Percentiles rank a stretch among this genome's conserved stretches.
phyloP scores from a whole-genome alignment of 2,888 invertebrate species.

The Hydrotaea cyrtoneurina region DNA sequence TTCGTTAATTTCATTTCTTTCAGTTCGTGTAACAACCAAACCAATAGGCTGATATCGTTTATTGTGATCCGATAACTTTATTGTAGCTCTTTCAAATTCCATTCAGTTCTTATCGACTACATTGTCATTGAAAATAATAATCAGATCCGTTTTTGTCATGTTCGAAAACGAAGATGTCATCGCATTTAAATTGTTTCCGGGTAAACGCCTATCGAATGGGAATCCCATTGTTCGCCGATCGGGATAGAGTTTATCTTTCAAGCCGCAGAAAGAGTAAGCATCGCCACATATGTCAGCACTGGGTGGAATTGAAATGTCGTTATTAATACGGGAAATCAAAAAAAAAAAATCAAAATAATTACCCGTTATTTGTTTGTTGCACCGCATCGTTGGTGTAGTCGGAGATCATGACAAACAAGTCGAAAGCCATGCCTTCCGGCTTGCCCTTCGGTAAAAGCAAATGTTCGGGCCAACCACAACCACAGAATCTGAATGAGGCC shows the following conservation, averaged over 20 bases:
- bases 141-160: conserved; percentile 86
- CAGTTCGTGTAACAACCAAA: too few relatives aligned
- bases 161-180: conserved; percentile 85
- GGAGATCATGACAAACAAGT: conserved; percentile 90
- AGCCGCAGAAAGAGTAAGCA: conserved; percentile 86
- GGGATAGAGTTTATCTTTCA: conserved; percentile 86
- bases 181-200: conserved; percentile 83
- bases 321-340: too few relatives aligned
- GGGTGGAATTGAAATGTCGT: conserved; percentile 4
- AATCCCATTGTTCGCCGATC: conserved; percentile 86
- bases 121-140: conserved; percentile 82
- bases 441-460: conserved; percentile 89
- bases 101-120: conserved; percentile 63
- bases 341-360: too few relatives aligned
- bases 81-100: too few relatives aligned
- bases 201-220: conserved; percentile 82
- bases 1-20: too few relatives aligned
- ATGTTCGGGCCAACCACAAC: conserved; percentile 94
- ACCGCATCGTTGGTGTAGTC: conserved; percentile 85
- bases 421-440: conserved; percentile 84
- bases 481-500: conserved; percentile 90
- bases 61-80: too few relatives aligned
- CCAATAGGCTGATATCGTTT: too few relatives aligned
- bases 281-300: conserved; percentile 82
- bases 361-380: conserved; percentile 62